Percentiles rank a stretch among this genome's conserved stretches.
Evolutionary conservation across 2,113 vertebrate species (phyloP).

Genomic region (Elephas maximus): DNA sequence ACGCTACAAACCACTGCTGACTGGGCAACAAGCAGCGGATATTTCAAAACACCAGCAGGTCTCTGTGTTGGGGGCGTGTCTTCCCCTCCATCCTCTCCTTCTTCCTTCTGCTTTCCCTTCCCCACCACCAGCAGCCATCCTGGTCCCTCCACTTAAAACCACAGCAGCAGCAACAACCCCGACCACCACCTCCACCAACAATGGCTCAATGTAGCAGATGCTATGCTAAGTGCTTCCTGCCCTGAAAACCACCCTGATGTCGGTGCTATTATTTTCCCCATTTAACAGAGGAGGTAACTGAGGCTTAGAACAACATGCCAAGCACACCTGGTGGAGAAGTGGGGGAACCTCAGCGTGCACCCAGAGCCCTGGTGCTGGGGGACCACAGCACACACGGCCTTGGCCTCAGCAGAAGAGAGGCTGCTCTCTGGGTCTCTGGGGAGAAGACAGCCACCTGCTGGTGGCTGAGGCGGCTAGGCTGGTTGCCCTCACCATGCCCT

Average conservation of each 20-base stretch:
- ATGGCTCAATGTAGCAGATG: rapidly evolving
- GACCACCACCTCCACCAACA: rapidly evolving
- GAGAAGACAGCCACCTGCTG: neutral
- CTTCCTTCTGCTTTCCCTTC: neutral
- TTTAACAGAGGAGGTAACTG: rapidly evolving
- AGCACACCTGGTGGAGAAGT: rapidly evolving
- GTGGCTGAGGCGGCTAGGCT: neutral
- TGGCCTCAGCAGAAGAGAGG: neutral
- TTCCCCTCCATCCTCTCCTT: neutral
- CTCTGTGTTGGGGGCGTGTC: rapidly evolving
- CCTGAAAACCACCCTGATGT: rapidly evolving
- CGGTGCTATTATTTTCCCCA: neutral
- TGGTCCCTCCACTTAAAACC: neutral
- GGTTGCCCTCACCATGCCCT: neutral
- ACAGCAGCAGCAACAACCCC: neutral
- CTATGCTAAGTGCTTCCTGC: neutral
- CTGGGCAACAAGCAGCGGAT: rapidly evolving
- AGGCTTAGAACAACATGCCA: neutral
- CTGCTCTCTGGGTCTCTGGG: rapidly evolving
- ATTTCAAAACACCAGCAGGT: neutral
- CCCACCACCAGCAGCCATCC: neutral
- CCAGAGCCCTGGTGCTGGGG: rapidly evolving
- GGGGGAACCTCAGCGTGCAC: neutral
- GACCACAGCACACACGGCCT: neutral
- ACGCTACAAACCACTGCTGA: rapidly evolving